Conservation (phyloP, 2,797 vertebrate genomes). For the Parauchenoglanis punctatus region DNA sequence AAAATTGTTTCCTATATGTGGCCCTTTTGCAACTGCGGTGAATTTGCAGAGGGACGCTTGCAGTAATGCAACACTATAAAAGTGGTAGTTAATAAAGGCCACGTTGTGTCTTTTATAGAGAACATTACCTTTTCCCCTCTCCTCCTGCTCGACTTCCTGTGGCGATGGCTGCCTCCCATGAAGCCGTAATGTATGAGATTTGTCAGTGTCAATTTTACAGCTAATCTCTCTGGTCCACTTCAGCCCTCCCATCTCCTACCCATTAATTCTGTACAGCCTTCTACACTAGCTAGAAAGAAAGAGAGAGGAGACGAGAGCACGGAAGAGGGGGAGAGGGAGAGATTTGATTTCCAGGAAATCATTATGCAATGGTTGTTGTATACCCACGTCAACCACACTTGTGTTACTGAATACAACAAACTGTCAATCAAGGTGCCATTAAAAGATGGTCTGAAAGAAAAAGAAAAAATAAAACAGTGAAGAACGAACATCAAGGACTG, state of each 20-base stretch:
- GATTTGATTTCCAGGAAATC: slow-evolving; percentile 41
- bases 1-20: neutral
- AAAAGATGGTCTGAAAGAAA: neutral
- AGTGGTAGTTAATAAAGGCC: slow-evolving; percentile 48
- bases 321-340: slow-evolving; percentile 33
- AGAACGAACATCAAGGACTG: neutral
- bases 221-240: slow-evolving; percentile 80
- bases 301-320: slow-evolving; percentile 18
- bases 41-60: slow-evolving; percentile 18
- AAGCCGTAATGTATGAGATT: slow-evolving; percentile 80
- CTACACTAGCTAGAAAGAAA: slow-evolving; percentile 42
- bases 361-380: slow-evolving; percentile 11
- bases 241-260: slow-evolving; percentile 65
- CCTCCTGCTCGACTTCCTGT: slow-evolving; percentile 54
- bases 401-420: neutral
- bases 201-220: slow-evolving; percentile 79
- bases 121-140: slow-evolving; percentile 44
- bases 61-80: slow-evolving; percentile 38
- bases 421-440: neutral
- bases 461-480: neutral
- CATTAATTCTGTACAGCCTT: slow-evolving; percentile 69
- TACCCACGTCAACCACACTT: slow-evolving; percentile 17
- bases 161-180: slow-evolving; percentile 71
- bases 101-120: slow-evolving; percentile 49
- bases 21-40: slow-evolving; percentile 4